Base-by-base conservation (phyloP, 1,140 invertebrate species). In the Brachionus angularis region DNA sequence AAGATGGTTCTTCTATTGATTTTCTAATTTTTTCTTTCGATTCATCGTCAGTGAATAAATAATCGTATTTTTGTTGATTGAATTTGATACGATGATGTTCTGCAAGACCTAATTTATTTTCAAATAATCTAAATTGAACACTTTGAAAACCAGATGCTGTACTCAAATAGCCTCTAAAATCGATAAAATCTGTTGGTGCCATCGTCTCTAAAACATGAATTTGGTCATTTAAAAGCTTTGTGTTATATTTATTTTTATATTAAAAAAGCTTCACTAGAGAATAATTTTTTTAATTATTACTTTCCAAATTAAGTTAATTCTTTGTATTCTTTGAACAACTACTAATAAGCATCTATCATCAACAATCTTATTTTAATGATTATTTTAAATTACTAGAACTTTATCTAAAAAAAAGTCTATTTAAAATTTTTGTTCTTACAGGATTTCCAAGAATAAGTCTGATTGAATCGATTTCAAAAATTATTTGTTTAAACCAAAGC, bases 401-500 rank as follows among this genome's bases (percentile, higher is more conserved):
- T 61, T 39, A n/a, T n/a, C n/a, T n/a, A n/a, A 21, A 50, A 27
- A 21, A 31, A 7, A n/a, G 27, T 70, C 14, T 55, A 52, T 47
- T 5, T 10, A 70, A 5, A 33, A n/a, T 8, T 29, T 34, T 64
- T 18, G 21, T 47, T n/a, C 5, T 4, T 18, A 27, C 31, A 33
- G 62, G 72, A 75, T 78, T 74, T 86, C 86, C 76, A 86, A 98
- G 90, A 47, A 96, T 83, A 1, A 85, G 81, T 55, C 92, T 81
- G 5, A 98, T 89, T 0, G 93, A 96, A 78, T 98, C 94, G 69
- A 98, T 82, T 78, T 99, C 96, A 78, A 88, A 96, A 62, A 98
- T 89, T 39, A 99, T 96, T 84, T 98, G 95, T 81, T 98, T 98
- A 84, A 99, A 99, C 96, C 96, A 98, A 14, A 99, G 83, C 80